These are phyloP conservation scores for Suncus etruscus DNA, from an alignment of 2,113 vertebrate genomes.

Conservation along the genomic window DNA sequence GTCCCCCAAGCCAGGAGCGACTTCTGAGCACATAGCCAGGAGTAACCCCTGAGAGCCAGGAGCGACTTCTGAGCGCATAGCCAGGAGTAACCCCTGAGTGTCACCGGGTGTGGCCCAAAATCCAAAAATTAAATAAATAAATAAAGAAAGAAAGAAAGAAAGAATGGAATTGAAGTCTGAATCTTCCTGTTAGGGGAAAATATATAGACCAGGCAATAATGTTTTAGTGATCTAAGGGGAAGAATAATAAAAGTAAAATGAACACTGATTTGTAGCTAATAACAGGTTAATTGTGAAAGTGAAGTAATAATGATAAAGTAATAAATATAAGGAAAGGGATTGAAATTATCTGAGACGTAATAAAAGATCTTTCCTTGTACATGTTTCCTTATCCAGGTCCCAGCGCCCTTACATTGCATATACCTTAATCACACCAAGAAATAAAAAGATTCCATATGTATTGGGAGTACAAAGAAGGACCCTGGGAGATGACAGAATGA, in stretches of 20 bases:
- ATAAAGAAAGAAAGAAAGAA: neutral
- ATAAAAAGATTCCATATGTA: neutral
- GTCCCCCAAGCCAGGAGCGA: too few species aligned
- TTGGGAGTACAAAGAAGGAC: too few species aligned
- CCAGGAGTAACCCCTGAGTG: too few species aligned
- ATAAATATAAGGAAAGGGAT: neutral
- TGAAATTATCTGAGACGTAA: neutral
- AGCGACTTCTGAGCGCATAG: too few species aligned
- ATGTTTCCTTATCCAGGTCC: constrained; percentile 32
- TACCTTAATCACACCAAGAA: constrained; percentile 19
- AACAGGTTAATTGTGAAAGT: neutral
- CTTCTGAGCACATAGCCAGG: too few species aligned
- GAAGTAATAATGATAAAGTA: constrained; percentile 21
- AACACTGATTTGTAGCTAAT: neutral
- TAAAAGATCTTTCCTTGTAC: neutral
- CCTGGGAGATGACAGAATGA: too few species aligned
- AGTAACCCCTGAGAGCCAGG: too few species aligned
- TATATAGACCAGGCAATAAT: neutral
- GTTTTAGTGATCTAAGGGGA: constrained; percentile 11
- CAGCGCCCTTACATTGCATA: constrained; percentile 7
- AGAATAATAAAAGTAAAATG: constrained; percentile 33
- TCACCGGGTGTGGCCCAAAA: too few species aligned
- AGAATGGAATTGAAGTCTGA: neutral
- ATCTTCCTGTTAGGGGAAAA: constrained; percentile 42
- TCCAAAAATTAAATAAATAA: too few species aligned